Evolutionary conservation across 2,888 invertebrate genomes (phyloP).

Genomic region (Patella pellucida): DNA sequence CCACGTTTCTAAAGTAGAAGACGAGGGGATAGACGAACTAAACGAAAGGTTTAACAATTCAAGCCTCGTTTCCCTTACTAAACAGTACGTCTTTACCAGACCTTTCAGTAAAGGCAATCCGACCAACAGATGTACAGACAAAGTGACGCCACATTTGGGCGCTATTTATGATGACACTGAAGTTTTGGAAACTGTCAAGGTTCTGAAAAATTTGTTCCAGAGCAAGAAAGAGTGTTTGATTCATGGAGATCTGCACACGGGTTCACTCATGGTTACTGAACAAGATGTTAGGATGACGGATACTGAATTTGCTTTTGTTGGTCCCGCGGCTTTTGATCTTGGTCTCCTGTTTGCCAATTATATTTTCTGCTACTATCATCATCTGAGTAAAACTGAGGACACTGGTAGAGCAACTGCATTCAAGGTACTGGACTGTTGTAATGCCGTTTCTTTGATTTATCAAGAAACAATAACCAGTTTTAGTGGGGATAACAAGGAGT

Average conservation of each 20-base stretch:
- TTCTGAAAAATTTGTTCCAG: constrained; percentile 47
- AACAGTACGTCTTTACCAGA: constrained; percentile 46
- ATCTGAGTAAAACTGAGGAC: constrained; percentile 49
- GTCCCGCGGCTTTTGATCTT: constrained; percentile 55
- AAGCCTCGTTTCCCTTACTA: constrained; percentile 41
- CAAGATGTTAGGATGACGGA: constrained; percentile 46
- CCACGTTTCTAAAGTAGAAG: constrained; percentile 38
- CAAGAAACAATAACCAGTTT: constrained; percentile 37
- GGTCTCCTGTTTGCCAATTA: constrained; percentile 55
- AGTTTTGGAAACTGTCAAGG: constrained; percentile 37
- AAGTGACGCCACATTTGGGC: constrained; percentile 37
- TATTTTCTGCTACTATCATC: constrained; percentile 52
- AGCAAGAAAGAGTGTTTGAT: constrained; percentile 55
- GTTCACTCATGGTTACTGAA: constrained; percentile 48
- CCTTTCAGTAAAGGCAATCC: constrained; percentile 43
- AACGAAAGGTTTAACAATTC: constrained; percentile 45
- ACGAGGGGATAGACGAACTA: constrained; percentile 31
- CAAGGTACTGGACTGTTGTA: constrained; percentile 48
- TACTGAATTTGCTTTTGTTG: constrained; percentile 51
- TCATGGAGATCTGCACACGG: constrained; percentile 59
- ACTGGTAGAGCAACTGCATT: constrained; percentile 43
- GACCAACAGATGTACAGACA: constrained; percentile 44
- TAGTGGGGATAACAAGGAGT: constrained; percentile 29
- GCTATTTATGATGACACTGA: constrained; percentile 41
- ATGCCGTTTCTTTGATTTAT: constrained; percentile 19